Percentiles rank a stretch among this genome's conserved stretches.
phyloP scores from a whole-genome alignment of 2,113 vertebrate genomes.

The Nipponia nippon region DNA sequence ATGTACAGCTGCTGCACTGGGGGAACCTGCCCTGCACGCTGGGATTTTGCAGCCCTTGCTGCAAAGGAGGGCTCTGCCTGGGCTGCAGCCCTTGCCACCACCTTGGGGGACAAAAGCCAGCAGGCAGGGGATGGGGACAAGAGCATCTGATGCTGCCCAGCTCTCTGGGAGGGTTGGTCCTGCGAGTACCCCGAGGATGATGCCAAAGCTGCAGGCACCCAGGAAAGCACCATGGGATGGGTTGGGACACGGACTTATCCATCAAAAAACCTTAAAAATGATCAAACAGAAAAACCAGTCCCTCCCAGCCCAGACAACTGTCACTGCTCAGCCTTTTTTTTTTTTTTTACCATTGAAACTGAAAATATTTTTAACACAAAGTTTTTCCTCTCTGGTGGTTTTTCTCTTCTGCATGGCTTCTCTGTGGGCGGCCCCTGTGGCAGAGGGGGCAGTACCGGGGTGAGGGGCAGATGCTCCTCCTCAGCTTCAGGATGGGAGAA shows the following conservation, averaged over 20 bases:
- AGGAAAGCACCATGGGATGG: accelerated
- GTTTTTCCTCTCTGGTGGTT: not conserved
- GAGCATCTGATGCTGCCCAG: not conserved
- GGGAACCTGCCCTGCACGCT: not conserved
- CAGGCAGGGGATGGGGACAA: not conserved
- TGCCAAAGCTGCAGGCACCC: not conserved
- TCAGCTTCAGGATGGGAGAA: not conserved
- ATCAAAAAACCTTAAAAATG: not conserved
- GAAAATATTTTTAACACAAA: not conserved
- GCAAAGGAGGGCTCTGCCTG: not conserved
- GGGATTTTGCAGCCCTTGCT: not conserved
- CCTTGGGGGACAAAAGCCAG: not conserved
- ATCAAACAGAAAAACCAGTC: not conserved
- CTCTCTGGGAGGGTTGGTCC: accelerated
- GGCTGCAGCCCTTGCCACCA: not conserved
- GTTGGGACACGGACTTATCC: not conserved
- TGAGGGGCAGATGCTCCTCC: not conserved
- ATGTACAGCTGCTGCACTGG: not conserved
- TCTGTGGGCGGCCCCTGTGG: not conserved
- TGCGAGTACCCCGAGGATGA: accelerated
- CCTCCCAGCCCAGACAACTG: not conserved
- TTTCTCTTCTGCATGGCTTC: not conserved
- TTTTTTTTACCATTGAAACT: not conserved
- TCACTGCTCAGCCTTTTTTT: not conserved
- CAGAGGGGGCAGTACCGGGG: accelerated